Percentiles rank a stretch among this genome's conserved stretches.
Evolutionary conservation across 1,140 invertebrate genomes (phyloP).

Genomic region (Nasonia giraulti): DNA sequence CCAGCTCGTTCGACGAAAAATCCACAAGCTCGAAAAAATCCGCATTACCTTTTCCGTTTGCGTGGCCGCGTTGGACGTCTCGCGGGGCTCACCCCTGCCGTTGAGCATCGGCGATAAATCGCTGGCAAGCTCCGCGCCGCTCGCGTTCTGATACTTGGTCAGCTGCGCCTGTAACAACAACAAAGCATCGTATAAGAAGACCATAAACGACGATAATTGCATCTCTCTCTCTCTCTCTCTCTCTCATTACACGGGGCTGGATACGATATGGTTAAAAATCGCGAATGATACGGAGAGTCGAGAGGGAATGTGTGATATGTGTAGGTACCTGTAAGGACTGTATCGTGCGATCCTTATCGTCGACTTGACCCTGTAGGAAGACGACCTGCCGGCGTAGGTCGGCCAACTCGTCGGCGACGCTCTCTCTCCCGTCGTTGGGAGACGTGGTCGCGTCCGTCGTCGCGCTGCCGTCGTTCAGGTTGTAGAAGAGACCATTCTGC

Average conservation of each 20-base stretch:
- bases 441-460: constrained; percentile 65
- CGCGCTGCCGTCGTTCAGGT: constrained; percentile 73
- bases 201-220: not conserved
- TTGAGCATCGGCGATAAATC: constrained; percentile 36
- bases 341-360: constrained; percentile 83
- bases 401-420: constrained; percentile 79
- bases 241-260: not conserved
- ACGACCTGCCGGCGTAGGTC: constrained; percentile 86
- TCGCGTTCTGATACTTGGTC: constrained; percentile 67
- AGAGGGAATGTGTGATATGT: too few relatives aligned
- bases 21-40: not conserved
- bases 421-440: constrained; percentile 71
- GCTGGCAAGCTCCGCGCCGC: constrained; percentile 58
- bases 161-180: constrained; percentile 65
- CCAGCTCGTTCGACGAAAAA: not conserved
- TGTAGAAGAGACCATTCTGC: constrained; percentile 85
- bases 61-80: constrained; percentile 80
- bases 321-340: constrained; percentile 77
- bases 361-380: constrained; percentile 84
- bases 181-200: not conserved
- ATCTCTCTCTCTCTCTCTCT: constrained; percentile 1
- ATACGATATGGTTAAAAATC: not conserved
- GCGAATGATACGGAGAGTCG: too few relatives aligned
- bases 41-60: constrained; percentile 81
- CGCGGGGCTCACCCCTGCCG: constrained; percentile 52